A percentile compares a stretch with the other conserved stretches of the same genome.
Conservation (phyloP, 2,888 invertebrate species). For the Carcina quercana region DNA sequence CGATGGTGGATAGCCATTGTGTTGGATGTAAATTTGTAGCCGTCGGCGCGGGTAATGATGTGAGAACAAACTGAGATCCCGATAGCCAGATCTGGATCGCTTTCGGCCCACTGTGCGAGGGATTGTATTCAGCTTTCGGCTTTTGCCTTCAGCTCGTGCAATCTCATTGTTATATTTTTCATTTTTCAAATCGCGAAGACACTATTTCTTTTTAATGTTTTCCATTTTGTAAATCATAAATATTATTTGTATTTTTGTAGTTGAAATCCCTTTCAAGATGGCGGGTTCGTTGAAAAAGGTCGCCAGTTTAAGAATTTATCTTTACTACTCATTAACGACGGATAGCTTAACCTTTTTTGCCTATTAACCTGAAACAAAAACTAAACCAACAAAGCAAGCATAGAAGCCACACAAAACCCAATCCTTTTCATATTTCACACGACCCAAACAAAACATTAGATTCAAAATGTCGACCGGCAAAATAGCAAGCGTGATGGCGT, state of each 20-base stretch:
- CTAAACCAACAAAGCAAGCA: conserved; percentile 25
- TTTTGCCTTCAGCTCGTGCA: conserved; percentile 33
- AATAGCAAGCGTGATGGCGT: conserved; percentile 53
- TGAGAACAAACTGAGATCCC: conserved; percentile 74
- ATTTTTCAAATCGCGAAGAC: conserved; percentile 38
- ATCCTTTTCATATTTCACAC: conserved; percentile 41
- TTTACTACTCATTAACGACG: conserved; percentile 17
- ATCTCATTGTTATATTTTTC: conserved; percentile 37
- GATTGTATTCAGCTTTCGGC: conserved; percentile 57
- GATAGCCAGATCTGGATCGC: conserved; percentile 69
- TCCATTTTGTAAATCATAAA: conserved; percentile 49
- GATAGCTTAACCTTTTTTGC: conserved; percentile 9
- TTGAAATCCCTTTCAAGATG: not conserved
- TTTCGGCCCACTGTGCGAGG: conserved; percentile 55
- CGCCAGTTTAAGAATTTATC: conserved; percentile 6
- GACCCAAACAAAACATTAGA: conserved; percentile 57
- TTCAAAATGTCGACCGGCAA: conserved; percentile 49
- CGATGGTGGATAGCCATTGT: conserved; percentile 75
- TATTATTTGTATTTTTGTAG: conserved; percentile 9
- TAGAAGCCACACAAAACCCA: conserved; percentile 26
- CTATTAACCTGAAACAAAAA: conserved; percentile 28
- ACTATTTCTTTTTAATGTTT: conserved; percentile 41
- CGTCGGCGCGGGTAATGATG: conserved; percentile 75
- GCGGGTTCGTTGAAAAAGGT: not conserved
- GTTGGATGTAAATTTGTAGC: conserved; percentile 75